Percentiles rank a stretch among this genome's conserved stretches.
Conservation (phyloP, 2,888 invertebrate species). For the Pseudoips prasinana region DNA sequence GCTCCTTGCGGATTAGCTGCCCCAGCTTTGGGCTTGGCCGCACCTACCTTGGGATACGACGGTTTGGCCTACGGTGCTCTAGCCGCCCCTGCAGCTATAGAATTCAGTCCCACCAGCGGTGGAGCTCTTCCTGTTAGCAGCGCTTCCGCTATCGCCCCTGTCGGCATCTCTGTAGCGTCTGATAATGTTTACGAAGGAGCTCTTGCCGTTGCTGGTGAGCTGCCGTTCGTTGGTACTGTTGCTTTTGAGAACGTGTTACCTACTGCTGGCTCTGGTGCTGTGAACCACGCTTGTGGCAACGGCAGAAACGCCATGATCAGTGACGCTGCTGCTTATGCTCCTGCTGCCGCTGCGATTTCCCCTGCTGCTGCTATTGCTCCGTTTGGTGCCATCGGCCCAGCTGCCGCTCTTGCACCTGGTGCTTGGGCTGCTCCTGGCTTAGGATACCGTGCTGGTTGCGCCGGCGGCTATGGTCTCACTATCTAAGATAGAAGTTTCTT, state of each 20-base stretch:
- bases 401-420: not conserved
- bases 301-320: conserved; percentile 30
- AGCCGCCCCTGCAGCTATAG: conserved; percentile 2
- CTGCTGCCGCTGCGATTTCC: not conserved
- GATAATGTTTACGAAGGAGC: conserved; percentile 30
- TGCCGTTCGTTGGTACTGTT: conserved; percentile 46
- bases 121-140: conserved; percentile 24
- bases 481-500: too few species aligned
- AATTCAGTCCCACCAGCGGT: conserved; percentile 12
- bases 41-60: not conserved
- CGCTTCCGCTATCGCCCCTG: conserved; percentile 15
- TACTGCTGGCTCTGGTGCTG: conserved; percentile 32
- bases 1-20: conserved; percentile 1
- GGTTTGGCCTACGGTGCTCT: too few species aligned
- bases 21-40: not conserved
- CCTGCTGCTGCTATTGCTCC: conserved; percentile 2
- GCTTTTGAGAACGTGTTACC: conserved; percentile 34
- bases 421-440: not conserved
- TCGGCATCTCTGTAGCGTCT: conserved; percentile 22
- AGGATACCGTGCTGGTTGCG: not conserved
- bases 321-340: conserved; percentile 1
- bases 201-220: conserved; percentile 33
- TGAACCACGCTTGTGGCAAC: conserved; percentile 40
- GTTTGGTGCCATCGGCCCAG: not conserved
- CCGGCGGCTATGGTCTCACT: too few species aligned